Evolutionary conservation across 1,140 invertebrate genomes (phyloP), one percentile per base, ranked within the genome.

Genomic region (Asbolus verrucosus): DNA sequence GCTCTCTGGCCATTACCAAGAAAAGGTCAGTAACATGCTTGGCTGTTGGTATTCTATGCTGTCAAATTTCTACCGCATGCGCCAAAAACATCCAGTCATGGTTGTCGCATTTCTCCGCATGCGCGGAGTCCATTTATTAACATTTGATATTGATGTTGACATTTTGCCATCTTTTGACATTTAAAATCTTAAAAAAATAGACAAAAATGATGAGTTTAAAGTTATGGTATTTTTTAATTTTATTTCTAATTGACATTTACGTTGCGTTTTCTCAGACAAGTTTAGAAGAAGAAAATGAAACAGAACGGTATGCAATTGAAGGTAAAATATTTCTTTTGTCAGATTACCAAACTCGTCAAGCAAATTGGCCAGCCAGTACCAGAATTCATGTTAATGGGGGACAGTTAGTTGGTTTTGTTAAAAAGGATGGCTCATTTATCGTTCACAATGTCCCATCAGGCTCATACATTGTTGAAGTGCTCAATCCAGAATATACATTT

Each of bases 391-490:
- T 94, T 0, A 96, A 97, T 79, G 92, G 94, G 16, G 95, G 94
- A 6, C 90, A 95, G 81, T 91, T 90, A 80, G 87, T 94, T 75
- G 94, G 92, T 43, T 96, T 95, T 82, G 81, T 97, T 62, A 92
- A 91, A 75, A 91, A 94, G 75, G 97, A 99, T 86, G 97, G 97
- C n/a, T 89, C 90, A 6, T 99, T 99, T 82, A 83, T 89, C 6
- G 88, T 99, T 39, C 90, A 92, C 74, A 95, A 96, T 77, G 85
- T 99, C 0, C 93, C 94, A 1, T 91, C 94, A 15, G 98, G 97
- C 4, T 98, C 97, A 0, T 98, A 98, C 80, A 88, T 99, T 15
- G 85, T 99, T 1, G 97, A 99, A 85, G 89, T 98, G 9, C 81
- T 94, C 5, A 92, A 98, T 84, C 93, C 96, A 2, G 91, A 97